Evolutionary conservation across 1,140 invertebrate genomes (phyloP).

Genomic region (Drosophila punjabiensis): DNA sequence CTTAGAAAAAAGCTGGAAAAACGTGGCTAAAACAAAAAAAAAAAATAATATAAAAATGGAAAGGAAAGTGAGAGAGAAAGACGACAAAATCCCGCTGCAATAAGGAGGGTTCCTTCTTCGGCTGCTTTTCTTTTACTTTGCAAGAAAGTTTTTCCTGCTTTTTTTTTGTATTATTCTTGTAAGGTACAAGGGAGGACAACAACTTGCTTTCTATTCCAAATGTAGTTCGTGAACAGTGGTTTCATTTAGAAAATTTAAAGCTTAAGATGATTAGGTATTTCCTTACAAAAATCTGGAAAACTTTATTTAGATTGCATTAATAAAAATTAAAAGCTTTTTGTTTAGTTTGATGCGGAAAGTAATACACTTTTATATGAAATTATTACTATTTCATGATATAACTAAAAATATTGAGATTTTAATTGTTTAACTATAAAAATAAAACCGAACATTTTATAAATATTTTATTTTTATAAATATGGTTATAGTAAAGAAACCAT

Average conservation of each 20-base stretch:
- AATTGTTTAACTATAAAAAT: too few species aligned
- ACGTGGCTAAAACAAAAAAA: constrained; percentile 16
- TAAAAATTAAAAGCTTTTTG: neutral
- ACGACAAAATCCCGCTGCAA: constrained; percentile 56
- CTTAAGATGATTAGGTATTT: neutral
- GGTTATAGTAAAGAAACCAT: neutral
- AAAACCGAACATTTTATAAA: too few species aligned
- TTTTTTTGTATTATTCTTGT: constrained; percentile 31
- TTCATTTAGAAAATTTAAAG: neutral
- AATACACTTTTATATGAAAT: neutral
- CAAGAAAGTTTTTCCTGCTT: constrained; percentile 48
- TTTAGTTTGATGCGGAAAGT: neutral
- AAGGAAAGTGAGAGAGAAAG: constrained; percentile 36
- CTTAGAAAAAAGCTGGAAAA: constrained; percentile 65
- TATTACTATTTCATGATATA: neutral
- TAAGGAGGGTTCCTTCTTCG: constrained; percentile 45
- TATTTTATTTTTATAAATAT: too few species aligned
- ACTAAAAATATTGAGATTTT: neutral
- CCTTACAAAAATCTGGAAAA: neutral
- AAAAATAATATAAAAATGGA: neutral
- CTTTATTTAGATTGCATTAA: neutral
- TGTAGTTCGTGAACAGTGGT: constrained; percentile 33
- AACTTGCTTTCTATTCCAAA: constrained; percentile 69
- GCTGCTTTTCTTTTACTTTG: constrained; percentile 48
- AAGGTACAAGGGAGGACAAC: constrained; percentile 33